phyloP scores from a whole-genome alignment of 2,113 vertebrate species.

The Macaca fascicularis region T2T-MFA8v1.1 NC_088381.1:56900501-56901000 shows the following conservation, averaged over 20 bases:
- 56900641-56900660: not conserved
- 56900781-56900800: not conserved
- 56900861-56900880: not conserved
- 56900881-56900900: not conserved
- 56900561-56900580: not conserved
- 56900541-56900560: not conserved
- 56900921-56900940: too few species aligned
- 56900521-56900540: not conserved
- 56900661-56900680: not conserved
- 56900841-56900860: not conserved
- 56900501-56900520: fast-evolving
- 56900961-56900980: not conserved
- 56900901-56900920: not conserved
- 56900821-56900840: not conserved
- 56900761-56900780: not conserved
- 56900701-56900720: not conserved
- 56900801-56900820: too few species aligned
- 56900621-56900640: too few species aligned
- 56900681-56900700: not conserved
- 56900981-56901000: not conserved
- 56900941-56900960: not conserved
- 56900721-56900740: not conserved
- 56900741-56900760: not conserved
- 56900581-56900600: too few species aligned
- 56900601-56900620: not conserved